These are phyloP conservation scores for Scaptodrosophila latifasciaeformis DNA, from an alignment of 2,888 invertebrate genomes.

Conservation along the genomic window DNA sequence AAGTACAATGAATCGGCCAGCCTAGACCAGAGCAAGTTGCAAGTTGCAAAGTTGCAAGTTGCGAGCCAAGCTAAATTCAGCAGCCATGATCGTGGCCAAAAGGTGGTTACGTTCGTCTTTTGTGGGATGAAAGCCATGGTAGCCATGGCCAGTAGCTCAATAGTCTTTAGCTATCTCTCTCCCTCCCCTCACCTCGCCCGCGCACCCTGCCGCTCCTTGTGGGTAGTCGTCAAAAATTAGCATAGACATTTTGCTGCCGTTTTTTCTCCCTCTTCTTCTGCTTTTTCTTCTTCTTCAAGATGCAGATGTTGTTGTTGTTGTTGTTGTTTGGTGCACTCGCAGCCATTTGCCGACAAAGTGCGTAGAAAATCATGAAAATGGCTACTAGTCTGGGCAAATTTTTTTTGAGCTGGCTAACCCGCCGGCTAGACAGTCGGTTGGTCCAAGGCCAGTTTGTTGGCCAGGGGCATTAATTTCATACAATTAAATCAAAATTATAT, in stretches of 20 bases:
- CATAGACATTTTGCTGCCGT: slow-evolving; percentile 31
- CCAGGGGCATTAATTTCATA: slow-evolving; percentile 61
- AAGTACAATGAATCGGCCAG: slow-evolving; percentile 35
- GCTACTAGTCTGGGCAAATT: slow-evolving; percentile 35
- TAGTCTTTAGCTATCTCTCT: slow-evolving; percentile 37
- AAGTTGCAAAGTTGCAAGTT: too few relatives aligned
- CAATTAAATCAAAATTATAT: slow-evolving; percentile 63
- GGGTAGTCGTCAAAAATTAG: slow-evolving; percentile 46
- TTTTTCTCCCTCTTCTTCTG: background rate
- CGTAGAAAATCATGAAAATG: slow-evolving; percentile 61
- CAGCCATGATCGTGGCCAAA: slow-evolving; percentile 56
- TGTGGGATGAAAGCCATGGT: slow-evolving; percentile 32
- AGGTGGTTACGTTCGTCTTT: slow-evolving; percentile 38
- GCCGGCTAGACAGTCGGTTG: slow-evolving; percentile 8
- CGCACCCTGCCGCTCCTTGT: too few relatives aligned
- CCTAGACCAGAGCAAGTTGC: too few relatives aligned
- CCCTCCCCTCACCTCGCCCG: too few relatives aligned
- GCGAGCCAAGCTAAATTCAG: background rate
- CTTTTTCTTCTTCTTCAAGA: background rate
- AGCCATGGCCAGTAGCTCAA: slow-evolving; percentile 51
- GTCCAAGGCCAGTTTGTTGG: slow-evolving; percentile 12
- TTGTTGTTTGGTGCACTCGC: slow-evolving; percentile 42
- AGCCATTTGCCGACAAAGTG: slow-evolving; percentile 52
- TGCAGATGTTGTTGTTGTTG: background rate
- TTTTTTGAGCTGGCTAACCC: slow-evolving; percentile 21